Evolutionary conservation across 2,797 vertebrate species (phyloP), one percentile per base, ranked within the genome.

Genomic region (Kryptolebias ocellatus): DNA sequence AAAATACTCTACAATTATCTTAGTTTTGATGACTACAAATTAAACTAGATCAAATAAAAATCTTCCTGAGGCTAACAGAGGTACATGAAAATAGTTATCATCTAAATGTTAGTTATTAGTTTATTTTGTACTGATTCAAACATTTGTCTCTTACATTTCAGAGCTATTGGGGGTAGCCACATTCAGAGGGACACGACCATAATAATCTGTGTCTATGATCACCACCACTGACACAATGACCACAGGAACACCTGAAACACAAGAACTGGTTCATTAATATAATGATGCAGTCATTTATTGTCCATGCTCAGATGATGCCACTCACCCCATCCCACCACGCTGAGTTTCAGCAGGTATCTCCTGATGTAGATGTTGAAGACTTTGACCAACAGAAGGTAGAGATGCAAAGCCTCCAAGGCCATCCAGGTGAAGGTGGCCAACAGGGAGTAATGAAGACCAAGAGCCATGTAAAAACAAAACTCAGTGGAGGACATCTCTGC

Each of bases 311-410:
- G 12, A 9, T 0, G 2, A 50, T n/a, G n/a, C 1, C n/a, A 82
- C 94, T 92, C 70, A 96, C 95, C 95, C 96, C 95, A 97, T 28
- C 94, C 94, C 16, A 93, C 69, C 2, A 86, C 3, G 8, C 89
- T 90, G 53, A 96, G 90, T 80, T 95, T 96, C 31, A 95, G 91
- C 67, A 94, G 1, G 59, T 96, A 96, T 83, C 68, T 87, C 16
- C 17, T 91, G 70, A 95, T 31, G 29, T 96, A 93, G 80, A 93
- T 46, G 60, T 95, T 96, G 83, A 95, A 96, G 86, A 96, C 93
- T 1, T 70, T 91, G 50, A 94, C 76, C 0, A 96, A 42, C 3
- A 96, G 91, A 5, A 95, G 83, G 81, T 95, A 94, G 61, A 96
- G 90, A 79, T 96, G 94, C 83, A 96, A 95, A 9, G 94, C 93